phyloP scores from a whole-genome alignment of 2,888 invertebrate genomes.

The Tineola bisselliella region DNA sequence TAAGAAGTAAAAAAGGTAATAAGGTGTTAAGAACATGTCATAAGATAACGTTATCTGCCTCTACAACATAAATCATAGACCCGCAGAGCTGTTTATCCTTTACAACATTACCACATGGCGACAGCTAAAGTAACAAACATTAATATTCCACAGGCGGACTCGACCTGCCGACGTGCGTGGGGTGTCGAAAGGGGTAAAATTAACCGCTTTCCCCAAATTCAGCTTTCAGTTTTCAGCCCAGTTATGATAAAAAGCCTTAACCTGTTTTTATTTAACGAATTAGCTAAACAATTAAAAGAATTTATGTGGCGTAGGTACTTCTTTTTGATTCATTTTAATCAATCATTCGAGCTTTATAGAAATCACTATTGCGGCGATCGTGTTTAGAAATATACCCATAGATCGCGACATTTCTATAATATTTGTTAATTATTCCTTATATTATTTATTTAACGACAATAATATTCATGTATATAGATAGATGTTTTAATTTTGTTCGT shows the following conservation, averaged over 20 bases:
- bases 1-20: not conserved
- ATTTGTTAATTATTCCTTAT: no score
- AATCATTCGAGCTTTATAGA: no score
- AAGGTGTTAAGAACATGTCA: constrained; percentile 4
- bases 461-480: no score
- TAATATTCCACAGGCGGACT: constrained; percentile 22
- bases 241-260: not conserved
- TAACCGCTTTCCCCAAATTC: constrained; percentile 17
- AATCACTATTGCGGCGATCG: no score
- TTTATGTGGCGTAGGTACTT: no score
- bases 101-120: constrained; percentile 14
- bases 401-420: no score
- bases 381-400: no score
- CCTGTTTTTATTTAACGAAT: not conserved
- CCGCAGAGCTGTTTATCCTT: constrained; percentile 7
- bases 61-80: constrained; percentile 10
- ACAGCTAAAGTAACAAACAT: constrained; percentile 17
- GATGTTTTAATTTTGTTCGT: no score
- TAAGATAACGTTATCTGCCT: constrained; percentile 8
- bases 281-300: no score
- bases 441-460: no score
- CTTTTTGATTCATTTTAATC: no score
- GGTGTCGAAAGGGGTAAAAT: constrained; percentile 18
- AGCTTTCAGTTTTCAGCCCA: constrained; percentile 7
- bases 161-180: constrained; percentile 20